A percentile compares a stretch with the other conserved stretches of the same genome.
phyloP scores from a whole-genome alignment of 1,140 invertebrate species.

The Ectropis grisescens region DNA sequence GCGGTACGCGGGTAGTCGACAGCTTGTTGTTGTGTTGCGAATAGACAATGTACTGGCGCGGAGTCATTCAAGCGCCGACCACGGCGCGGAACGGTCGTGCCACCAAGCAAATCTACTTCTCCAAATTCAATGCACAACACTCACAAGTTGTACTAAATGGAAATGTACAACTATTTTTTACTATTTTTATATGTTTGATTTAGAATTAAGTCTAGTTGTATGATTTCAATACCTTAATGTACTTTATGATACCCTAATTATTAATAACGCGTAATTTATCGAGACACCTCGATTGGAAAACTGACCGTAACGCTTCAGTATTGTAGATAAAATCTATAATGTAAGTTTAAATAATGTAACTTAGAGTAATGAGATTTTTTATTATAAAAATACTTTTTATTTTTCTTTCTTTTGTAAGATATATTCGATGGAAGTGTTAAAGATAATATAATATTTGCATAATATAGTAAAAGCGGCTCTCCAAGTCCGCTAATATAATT shows the following conservation, averaged over 20 bases:
- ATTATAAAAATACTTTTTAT: slow-evolving; percentile 67
- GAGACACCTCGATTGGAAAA: slow-evolving; percentile 51
- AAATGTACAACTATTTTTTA: slow-evolving; percentile 68
- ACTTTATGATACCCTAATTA: slow-evolving; percentile 60
- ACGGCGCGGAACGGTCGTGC: neutral
- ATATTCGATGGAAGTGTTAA: slow-evolving; percentile 69
- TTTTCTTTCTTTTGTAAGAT: slow-evolving; percentile 69
- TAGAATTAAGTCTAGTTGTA: slow-evolving; percentile 67
- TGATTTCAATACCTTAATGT: slow-evolving; percentile 58
- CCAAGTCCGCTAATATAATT: slow-evolving; percentile 78
- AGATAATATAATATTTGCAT: slow-evolving; percentile 67
- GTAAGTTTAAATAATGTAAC: slow-evolving; percentile 64
- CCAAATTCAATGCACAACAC: slow-evolving; percentile 37
- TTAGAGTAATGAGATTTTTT: slow-evolving; percentile 69
- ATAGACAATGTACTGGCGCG: no score
- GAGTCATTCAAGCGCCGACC: neutral
- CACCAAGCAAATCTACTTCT: neutral
- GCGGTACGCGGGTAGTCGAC: slow-evolving; percentile 27
- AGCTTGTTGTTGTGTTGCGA: slow-evolving; percentile 12
- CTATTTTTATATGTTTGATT: slow-evolving; percentile 69
- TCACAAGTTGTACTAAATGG: slow-evolving; percentile 49
- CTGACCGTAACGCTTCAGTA: slow-evolving; percentile 57
- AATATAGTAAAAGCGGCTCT: slow-evolving; percentile 77
- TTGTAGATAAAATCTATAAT: slow-evolving; percentile 69
- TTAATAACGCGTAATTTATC: slow-evolving; percentile 47